Evolutionary conservation across 2,888 invertebrate species (phyloP).

Genomic region (Bibio marci): DNA sequence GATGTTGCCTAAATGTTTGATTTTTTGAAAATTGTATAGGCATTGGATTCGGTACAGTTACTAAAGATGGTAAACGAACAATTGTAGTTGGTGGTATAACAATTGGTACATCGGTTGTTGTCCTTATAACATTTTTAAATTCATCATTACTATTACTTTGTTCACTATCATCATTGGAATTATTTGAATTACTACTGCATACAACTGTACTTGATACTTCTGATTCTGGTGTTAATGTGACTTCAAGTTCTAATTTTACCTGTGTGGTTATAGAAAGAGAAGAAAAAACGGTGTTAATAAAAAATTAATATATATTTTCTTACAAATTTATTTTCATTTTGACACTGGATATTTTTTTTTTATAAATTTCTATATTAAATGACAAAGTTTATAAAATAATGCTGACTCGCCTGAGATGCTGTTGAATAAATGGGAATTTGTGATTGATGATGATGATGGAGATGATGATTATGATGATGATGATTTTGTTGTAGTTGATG

Average conservation of each 20-base stretch:
- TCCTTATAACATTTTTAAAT: constrained; percentile 14
- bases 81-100: constrained; percentile 36
- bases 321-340: no score
- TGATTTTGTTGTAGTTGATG: neutral
- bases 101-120: constrained; percentile 22
- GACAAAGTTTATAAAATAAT: neutral
- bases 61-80: constrained; percentile 27
- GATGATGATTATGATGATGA: neutral
- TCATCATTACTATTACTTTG: constrained; percentile 17
- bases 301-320: no score
- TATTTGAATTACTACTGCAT: constrained; percentile 6
- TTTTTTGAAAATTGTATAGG: constrained; percentile 7
- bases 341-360: no score
- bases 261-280: constrained; percentile 15
- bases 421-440: constrained; percentile 4
- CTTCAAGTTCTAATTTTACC: constrained; percentile 37
- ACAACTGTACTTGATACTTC: constrained; percentile 38
- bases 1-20: constrained; percentile 1
- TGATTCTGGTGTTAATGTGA: constrained; percentile 44
- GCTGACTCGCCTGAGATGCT: constrained; percentile 8
- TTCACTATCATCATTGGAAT: constrained; percentile 5
- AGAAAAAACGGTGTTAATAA: no score
- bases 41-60: constrained; percentile 19
- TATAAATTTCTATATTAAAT: neutral
- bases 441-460: neutral